These are phyloP conservation scores for Fistularia tabacaria DNA, from an alignment of 2,797 vertebrate species.

Conservation along the genomic window DNA sequence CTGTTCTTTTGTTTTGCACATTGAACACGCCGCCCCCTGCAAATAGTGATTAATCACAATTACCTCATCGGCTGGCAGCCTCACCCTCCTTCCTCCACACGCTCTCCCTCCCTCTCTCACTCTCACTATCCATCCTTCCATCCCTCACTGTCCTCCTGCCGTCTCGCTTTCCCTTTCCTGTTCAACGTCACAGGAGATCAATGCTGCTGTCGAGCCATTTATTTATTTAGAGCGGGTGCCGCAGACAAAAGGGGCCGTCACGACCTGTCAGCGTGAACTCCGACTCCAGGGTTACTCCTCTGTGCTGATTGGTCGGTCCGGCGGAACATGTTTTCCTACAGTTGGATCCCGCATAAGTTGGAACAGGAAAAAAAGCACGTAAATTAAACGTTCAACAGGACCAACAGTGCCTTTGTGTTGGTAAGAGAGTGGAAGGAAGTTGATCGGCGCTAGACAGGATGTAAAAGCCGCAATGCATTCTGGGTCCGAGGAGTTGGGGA, in stretches of 20 bases:
- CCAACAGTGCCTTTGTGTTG: too few species aligned
- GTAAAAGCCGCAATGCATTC: too few species aligned
- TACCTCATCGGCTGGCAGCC: constrained; percentile 63
- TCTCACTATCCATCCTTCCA: constrained; percentile 16
- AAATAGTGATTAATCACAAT: constrained; percentile 77
- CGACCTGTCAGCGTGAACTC: constrained; percentile 43
- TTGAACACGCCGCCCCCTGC: constrained; percentile 73
- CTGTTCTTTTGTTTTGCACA: constrained; percentile 60
- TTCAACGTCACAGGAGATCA: constrained; percentile 68
- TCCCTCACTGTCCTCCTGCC: constrained; percentile 47
- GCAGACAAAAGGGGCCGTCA: constrained; percentile 39
- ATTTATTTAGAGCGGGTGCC: constrained; percentile 65
- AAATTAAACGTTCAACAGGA: too few species aligned
- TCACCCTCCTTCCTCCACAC: constrained; percentile 40
- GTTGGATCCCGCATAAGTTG: too few species aligned
- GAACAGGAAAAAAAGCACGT: too few species aligned
- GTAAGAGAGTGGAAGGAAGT: too few species aligned
- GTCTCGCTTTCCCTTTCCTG: constrained; percentile 43
- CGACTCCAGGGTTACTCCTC: constrained; percentile 33
- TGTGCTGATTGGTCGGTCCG: constrained; percentile 45
- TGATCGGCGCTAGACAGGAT: too few species aligned
- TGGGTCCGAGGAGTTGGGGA: too few species aligned
- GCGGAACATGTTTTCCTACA: constrained; percentile 13
- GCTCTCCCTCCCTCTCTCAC: constrained; percentile 19
- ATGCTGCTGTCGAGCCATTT: constrained; percentile 66